These are phyloP conservation scores for Apis dorsata DNA, from an alignment of 1,140 invertebrate genomes.

Conservation along the genomic window DNA sequence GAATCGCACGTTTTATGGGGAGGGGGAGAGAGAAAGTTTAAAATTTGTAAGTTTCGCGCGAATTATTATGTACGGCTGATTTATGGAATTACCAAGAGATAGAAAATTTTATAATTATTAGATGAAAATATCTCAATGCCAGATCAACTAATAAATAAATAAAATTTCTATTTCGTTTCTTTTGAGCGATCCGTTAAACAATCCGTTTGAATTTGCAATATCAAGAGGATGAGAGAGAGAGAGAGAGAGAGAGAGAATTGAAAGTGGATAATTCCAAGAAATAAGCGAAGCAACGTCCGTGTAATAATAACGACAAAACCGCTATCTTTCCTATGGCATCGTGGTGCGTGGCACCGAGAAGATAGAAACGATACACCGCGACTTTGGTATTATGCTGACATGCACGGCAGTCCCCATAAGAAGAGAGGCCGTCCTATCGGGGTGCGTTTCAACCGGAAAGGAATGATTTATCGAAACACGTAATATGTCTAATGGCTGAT, in stretches of 20 bases:
- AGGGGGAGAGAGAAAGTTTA: too few species aligned
- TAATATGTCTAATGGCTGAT: constrained; percentile 50
- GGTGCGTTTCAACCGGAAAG: constrained; percentile 40
- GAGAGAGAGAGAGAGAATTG: not conserved
- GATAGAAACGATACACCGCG: constrained; percentile 33
- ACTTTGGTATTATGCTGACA: constrained; percentile 46
- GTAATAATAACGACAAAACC: constrained; percentile 38
- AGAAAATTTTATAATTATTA: too few species aligned
- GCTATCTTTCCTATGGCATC: constrained; percentile 40
- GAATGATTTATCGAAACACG: constrained; percentile 58
- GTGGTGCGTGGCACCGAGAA: not conserved
- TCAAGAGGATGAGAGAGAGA: not conserved
- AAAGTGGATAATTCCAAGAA: constrained; percentile 3
- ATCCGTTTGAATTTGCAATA: not conserved
- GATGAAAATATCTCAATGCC: too few species aligned
- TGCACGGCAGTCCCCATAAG: constrained; percentile 15
- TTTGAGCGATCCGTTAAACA: too few species aligned
- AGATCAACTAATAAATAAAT: too few species aligned
- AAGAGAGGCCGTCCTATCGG: constrained; percentile 39
- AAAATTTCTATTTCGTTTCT: too few species aligned
- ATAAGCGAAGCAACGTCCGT: constrained; percentile 7
- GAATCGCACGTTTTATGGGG: too few species aligned
- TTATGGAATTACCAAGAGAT: too few species aligned
- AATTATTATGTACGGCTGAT: too few species aligned
- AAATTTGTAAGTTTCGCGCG: too few species aligned